Base-by-base conservation (phyloP, 2,888 invertebrate genomes). In the Eilema caniola region DNA sequence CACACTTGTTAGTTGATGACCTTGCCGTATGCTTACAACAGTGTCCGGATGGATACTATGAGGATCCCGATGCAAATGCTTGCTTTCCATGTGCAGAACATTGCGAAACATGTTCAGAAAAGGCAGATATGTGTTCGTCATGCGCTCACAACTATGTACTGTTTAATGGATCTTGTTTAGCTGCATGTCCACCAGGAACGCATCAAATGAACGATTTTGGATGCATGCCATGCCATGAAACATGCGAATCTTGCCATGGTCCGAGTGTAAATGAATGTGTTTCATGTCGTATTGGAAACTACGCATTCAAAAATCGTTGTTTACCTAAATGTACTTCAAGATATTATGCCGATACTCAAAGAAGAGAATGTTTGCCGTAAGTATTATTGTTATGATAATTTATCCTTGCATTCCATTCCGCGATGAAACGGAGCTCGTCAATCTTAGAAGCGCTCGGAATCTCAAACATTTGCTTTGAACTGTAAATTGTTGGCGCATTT, bases 51-150 rank as follows among this genome's bases (percentile, higher is more conserved):
- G 98, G 98, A 60, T 98, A 98, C 88, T 98, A 97, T 87, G 97
- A 98, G 95, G 97, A 97, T 88, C 95, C 96, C 24, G 97, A 97
- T 75, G 97, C 97, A 71, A 97, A 96, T 85, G 97, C 98, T 0
- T 98, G 98, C 89, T 97, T 97, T 64, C 97, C 98, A 1, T 98
- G 98, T 88, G 97, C 97, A 69, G 97, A 98, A 33, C 98, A 98
- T 88, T 98, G 98, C 87, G 98, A 97, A 64, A 97, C 97, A 70
- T 98, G 98, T 83, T 97, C 97, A 78, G 97, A 98, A 84, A 96
- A 97, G 75, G 97, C 98, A 3, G 97, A 98, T 86, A 97, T 97
- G 90, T 98, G 98, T 87, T 97, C 97, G 23, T 98, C 97, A 75
- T 98, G 98, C 88, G 97, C 98, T 84, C 98, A 98, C 90, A 98